phyloP scores from a whole-genome alignment of 2,888 invertebrate genomes.

The Callyntrura guangdongensis region DNA sequence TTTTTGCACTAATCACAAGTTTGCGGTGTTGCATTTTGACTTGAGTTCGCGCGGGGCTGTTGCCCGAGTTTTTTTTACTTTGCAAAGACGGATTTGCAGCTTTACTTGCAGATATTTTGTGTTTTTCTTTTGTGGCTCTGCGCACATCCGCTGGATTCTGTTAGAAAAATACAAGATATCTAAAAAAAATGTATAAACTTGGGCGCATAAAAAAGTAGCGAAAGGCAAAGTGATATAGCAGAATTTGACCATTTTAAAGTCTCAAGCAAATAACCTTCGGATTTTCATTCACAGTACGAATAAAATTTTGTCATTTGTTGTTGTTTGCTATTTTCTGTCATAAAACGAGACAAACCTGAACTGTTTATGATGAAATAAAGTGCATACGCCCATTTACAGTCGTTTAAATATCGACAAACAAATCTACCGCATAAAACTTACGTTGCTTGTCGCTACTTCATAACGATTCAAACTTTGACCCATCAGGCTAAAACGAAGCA shows the following conservation, averaged over 20 bases:
- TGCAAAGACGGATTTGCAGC: not conserved
- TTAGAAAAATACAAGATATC: conserved; percentile 24
- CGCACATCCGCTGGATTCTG: not conserved
- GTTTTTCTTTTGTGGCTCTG: not conserved
- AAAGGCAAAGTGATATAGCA: not conserved
- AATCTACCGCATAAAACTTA: too few species aligned
- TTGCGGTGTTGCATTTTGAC: not conserved
- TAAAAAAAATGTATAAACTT: not conserved
- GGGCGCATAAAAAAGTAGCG: too few species aligned
- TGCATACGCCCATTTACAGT: too few species aligned
- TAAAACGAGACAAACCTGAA: too few species aligned
- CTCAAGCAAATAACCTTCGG: too few species aligned
- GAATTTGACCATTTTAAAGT: too few species aligned
- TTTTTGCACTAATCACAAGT: not conserved
- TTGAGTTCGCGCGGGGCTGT: not conserved
- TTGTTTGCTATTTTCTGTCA: too few species aligned
- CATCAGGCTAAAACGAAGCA: not conserved
- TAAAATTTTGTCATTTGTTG: too few species aligned
- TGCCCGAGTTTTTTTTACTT: not conserved
- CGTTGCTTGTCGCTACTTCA: too few species aligned
- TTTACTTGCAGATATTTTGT: not conserved
- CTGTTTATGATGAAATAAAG: too few species aligned
- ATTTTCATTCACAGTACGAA: too few species aligned
- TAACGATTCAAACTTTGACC: not conserved
- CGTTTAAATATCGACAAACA: too few species aligned